These are phyloP conservation scores for Drosophila novamexicana DNA, from an alignment of 1,140 invertebrate genomes.

Conservation along the genomic window DNA sequence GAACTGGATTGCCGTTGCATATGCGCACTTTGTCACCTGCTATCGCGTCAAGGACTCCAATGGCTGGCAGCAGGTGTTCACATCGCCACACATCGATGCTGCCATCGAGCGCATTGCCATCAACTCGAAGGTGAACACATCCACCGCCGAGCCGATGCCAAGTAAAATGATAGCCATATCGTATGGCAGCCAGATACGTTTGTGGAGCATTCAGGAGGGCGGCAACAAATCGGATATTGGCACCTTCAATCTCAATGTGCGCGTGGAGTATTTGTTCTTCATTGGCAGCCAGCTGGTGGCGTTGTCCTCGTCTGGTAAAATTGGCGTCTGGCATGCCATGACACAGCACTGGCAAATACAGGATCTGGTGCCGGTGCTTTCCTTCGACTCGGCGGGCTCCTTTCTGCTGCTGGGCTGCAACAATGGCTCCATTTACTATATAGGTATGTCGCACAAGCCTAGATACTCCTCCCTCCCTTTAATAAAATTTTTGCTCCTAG, in stretches of 20 bases:
- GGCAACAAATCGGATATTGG: slow-evolving; percentile 92
- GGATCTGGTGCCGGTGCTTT: slow-evolving; percentile 96
- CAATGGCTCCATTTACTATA: slow-evolving; percentile 98
- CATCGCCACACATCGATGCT: slow-evolving; percentile 95
- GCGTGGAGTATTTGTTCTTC: slow-evolving; percentile 98
- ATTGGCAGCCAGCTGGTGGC: slow-evolving; percentile 98
- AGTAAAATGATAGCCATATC: slow-evolving; percentile 96
- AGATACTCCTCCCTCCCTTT: no score
- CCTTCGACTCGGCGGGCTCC: slow-evolving; percentile 98
- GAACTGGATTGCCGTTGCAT: slow-evolving; percentile 98
- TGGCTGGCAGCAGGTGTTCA: slow-evolving; percentile 98
- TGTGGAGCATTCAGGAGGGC: slow-evolving; percentile 95
- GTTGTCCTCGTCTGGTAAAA: slow-evolving; percentile 96
- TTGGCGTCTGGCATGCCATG: slow-evolving; percentile 99
- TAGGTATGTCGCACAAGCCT: slow-evolving; percentile 87
- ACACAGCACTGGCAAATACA: slow-evolving; percentile 99
- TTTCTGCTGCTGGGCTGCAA: slow-evolving; percentile 97
- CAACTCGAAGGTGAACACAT: slow-evolving; percentile 93
- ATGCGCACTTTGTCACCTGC: slow-evolving; percentile 97
- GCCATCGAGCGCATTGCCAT: slow-evolving; percentile 96
- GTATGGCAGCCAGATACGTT: slow-evolving; percentile 91
- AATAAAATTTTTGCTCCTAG: slow-evolving; percentile 84
- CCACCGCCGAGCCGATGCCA: slow-evolving; percentile 83
- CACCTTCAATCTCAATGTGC: slow-evolving; percentile 95
- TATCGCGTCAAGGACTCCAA: slow-evolving; percentile 97